phyloP scores from a whole-genome alignment of 2,797 vertebrate genomes.

The Myiotriccus ornatus region DNA sequence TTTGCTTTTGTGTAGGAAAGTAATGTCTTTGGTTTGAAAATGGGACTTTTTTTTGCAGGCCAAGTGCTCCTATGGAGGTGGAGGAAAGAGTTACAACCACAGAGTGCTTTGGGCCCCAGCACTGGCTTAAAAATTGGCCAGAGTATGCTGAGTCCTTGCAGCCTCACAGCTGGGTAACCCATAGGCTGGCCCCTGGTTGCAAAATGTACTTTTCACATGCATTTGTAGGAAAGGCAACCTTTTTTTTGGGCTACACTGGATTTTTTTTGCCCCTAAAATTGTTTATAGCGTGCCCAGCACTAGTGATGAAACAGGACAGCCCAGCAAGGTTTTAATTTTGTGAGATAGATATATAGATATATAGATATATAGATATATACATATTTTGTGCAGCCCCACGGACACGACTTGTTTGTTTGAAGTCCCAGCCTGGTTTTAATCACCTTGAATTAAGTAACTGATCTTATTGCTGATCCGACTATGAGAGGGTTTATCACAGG shows the following conservation, averaged over 20 bases:
- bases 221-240: neutral
- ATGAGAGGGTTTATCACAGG: constrained; percentile 57
- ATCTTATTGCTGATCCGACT: constrained; percentile 43
- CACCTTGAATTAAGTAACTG: constrained; percentile 57
- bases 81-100: neutral
- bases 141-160: fast-evolving
- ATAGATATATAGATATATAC: neutral
- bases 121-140: neutral
- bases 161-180: neutral
- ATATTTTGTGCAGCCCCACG: neutral
- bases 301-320: neutral
- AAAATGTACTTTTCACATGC: neutral
- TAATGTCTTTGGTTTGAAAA: neutral
- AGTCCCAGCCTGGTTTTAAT: constrained; percentile 42
- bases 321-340: neutral
- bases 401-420: neutral
- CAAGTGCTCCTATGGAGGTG: neutral
- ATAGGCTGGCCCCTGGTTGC: neutral
- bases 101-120: neutral
- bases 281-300: neutral
- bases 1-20: neutral
- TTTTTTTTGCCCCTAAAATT: neutral
- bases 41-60: fast-evolving
- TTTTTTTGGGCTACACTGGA: neutral
- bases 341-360: neutral